These are phyloP conservation scores for Myiopsitta monachus DNA, from an alignment of 2,113 vertebrate genomes.

Conservation along the genomic window DNA sequence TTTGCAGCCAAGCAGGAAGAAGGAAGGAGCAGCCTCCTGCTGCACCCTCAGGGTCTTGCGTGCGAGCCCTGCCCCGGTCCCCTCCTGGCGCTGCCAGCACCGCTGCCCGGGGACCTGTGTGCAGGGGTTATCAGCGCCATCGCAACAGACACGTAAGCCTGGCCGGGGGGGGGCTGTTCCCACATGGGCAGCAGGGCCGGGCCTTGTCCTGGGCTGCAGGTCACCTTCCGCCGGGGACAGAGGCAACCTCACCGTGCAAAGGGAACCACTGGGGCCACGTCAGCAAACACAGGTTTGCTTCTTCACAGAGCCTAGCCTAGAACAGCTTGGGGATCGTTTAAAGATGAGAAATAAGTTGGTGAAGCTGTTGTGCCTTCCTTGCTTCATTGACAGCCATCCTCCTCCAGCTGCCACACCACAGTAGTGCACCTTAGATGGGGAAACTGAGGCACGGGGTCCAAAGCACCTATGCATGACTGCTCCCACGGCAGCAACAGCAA, in stretches of 20 bases:
- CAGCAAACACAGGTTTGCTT: neutral
- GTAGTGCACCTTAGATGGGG: neutral
- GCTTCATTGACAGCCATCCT: neutral
- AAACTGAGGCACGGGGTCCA: neutral
- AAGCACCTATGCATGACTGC: fast-evolving
- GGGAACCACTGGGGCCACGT: neutral
- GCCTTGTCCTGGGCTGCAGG: neutral
- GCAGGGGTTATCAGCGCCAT: constrained; percentile 34
- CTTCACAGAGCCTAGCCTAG: neutral
- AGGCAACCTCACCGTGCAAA: neutral
- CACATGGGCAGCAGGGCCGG: fast-evolving
- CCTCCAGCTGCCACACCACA: fast-evolving
- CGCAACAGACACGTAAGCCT: neutral
- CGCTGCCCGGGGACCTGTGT: neutral
- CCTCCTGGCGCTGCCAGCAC: neutral
- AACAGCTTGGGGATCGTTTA: neutral
- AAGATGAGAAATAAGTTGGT: fast-evolving
- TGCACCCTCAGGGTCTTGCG: neutral
- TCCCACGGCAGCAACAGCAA: neutral
- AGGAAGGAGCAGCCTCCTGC: neutral
- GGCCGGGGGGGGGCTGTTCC: neutral
- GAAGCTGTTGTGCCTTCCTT: neutral
- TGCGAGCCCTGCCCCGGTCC: neutral
- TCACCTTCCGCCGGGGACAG: neutral
- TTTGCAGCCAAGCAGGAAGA: constrained; percentile 19